Percentiles rank a stretch among this genome's conserved stretches.
Conservation (phyloP, 1,140 invertebrate genomes). For the Microplitis demolitor region DNA sequence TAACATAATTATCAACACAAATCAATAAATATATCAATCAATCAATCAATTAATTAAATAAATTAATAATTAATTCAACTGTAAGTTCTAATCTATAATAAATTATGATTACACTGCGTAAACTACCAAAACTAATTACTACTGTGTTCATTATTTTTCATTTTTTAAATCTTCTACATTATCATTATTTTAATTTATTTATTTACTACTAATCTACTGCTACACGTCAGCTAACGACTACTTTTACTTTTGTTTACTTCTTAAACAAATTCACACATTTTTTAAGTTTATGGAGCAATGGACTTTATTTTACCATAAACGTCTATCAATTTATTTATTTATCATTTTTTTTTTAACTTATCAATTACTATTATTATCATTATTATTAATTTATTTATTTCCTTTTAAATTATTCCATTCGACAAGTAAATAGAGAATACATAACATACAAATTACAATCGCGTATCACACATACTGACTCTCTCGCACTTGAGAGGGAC, state of each 20-base stretch:
- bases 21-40: constrained; percentile 23
- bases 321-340: not conserved
- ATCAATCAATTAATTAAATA: too few species aligned
- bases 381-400: not conserved
- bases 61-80: too few species aligned
- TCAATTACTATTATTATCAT: not conserved
- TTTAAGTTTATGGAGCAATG: not conserved
- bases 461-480: not conserved
- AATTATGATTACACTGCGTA: constrained; percentile 32
- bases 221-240: constrained; percentile 17
- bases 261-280: not conserved
- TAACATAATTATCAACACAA: constrained; percentile 43
- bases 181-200: constrained; percentile 12
- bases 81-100: constrained; percentile 40
- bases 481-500: not conserved
- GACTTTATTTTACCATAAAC: not conserved
- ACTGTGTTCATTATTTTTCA: not conserved
- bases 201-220: constrained; percentile 29
- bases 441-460: not conserved
- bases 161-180: constrained; percentile 30
- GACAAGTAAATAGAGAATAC: not conserved
- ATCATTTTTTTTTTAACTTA: not conserved
- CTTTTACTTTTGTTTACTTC: constrained; percentile 4
- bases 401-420: not conserved
- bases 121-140: constrained; percentile 33